Base-by-base conservation (phyloP, 1,140 invertebrate species). In the Melipona quadrifasciata region DNA sequence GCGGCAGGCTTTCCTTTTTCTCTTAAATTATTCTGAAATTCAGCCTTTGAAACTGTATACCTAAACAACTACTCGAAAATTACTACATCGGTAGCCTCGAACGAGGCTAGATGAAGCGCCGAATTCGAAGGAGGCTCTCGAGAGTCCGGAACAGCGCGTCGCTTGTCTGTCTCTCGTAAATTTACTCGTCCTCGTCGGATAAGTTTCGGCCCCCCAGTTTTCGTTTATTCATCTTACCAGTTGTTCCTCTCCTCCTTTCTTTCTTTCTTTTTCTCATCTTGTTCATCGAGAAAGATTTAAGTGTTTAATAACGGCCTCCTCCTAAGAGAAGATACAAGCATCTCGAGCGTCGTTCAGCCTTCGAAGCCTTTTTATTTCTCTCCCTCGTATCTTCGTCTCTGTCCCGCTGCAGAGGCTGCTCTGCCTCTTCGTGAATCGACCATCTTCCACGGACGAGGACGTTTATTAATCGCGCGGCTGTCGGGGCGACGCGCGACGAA, bases 241-340 rank as follows among this genome's bases (percentile, higher is more conserved):
- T 81, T 74, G 73, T 77, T 67, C 39, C 57, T 12, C 16, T 47
- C 39, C 39, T 10, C 8, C 6, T 47, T 47, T 47, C 0, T 47
- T 47, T 47, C 39, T 8, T 14, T 76, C 61, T 16, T 70, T 67
- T 75, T 51, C 39, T 77, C 72, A 57, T 86, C 58, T 83, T 53
- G 86, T 87, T 73, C 89, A 88, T 72, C 80, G 80, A 89, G 79
- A 79, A 93, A 93, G 90, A 93, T 93, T 93, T 91, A 93, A 93
- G 90, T 91, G 88, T 93, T 93, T 93, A 93, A 93, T 93, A 93
- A 93, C 88, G 86, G 71, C 80, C 77, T 67, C 80, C 53, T 83
- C 86, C 61, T n/a, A 73, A 71, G 31, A 64, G 64, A 87, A 75
- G 85, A 88, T 86, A 90, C 85, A 79, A 81, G 31, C 70, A 83